Base-by-base conservation (phyloP, 2,797 vertebrate species). In the Tokudaia tokunoshimensis region DNA sequence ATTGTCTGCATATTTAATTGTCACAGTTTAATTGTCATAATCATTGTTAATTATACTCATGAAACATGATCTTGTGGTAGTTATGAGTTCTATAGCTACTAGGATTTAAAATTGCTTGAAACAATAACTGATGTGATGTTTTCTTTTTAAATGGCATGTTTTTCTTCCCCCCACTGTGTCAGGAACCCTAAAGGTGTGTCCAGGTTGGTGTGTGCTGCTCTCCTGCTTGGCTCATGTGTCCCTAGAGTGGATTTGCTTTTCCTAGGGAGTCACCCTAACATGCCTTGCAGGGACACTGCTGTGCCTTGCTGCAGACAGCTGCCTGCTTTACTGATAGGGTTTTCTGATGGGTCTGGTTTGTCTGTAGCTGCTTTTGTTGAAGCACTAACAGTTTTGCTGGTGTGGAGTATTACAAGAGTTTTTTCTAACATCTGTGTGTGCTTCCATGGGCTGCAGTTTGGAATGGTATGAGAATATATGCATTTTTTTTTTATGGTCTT, bases 161-260 rank as follows among this genome's bases (percentile, higher is more conserved):
- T 96, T 79, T 82, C 61, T 55, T 6, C 83, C 91, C 91, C 61
- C 84, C 57, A 29, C 81, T 10, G 13, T 95, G 92, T 98, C 97
- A 98, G 98, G 97, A 97, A 70, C 76, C 91, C 26, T 98, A 92
- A 97, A 89, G 96, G 94, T 47, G 22, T 93, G 59, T 88, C 83
- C 85, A 98, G 98, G 98, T 98, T 92, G 96, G 97, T 98, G 87
- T 98, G 84, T 94, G 83, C 78, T 34, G 80, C 76, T 0, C 29
- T 6, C 26, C 59, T 47, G 96, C 95, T 92, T 94, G 2, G 86
- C 92, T 78, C 44, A 83, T 55, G 61, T 10, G 4, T 75, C 59
- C 50, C 52, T n/a, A 19, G 14, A 52, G 34, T 52, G 15, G 20
- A 15, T n/a, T 87, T 59, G 26, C 84, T 59, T 78, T 74, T 86